phyloP scores from a whole-genome alignment of 2,888 invertebrate genomes.

The Calameuta filiformis region DNA sequence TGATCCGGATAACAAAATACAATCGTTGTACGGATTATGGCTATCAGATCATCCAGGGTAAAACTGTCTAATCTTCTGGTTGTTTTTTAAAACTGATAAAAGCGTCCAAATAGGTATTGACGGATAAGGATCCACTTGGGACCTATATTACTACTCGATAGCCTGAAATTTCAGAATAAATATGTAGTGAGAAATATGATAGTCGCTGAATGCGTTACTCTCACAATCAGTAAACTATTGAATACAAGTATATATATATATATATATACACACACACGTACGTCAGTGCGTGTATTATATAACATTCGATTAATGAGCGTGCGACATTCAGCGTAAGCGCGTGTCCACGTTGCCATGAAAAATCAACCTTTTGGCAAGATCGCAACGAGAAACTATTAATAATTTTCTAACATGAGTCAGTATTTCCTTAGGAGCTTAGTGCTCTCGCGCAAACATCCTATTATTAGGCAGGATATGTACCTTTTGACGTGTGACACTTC shows the following conservation, averaged over 20 bases:
- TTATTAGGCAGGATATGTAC: constrained; percentile 13
- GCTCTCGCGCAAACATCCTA: constrained; percentile 21
- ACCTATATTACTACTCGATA: background rate
- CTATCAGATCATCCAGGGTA: background rate
- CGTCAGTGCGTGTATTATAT: background rate
- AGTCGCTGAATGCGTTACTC: background rate
- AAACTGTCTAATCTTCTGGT: background rate
- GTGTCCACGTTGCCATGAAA: constrained; percentile 8
- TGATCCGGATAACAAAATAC: background rate
- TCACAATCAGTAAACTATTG: background rate
- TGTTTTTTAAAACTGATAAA: background rate
- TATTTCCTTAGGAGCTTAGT: constrained; percentile 14
- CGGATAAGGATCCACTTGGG: background rate
- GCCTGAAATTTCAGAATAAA: background rate
- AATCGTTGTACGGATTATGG: background rate
- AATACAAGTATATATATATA: background rate
- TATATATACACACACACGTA: background rate
- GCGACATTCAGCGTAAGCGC: background rate
- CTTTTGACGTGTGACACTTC: background rate
- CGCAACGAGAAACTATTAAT: constrained; percentile 20
- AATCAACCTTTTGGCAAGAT: constrained; percentile 24
- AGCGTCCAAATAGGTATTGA: background rate
- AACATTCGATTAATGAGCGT: background rate
- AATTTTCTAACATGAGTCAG: constrained; percentile 20
- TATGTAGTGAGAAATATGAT: background rate